Evolutionary conservation across 2,888 invertebrate genomes (phyloP).

Genomic region (Spilarctia lutea): DNA sequence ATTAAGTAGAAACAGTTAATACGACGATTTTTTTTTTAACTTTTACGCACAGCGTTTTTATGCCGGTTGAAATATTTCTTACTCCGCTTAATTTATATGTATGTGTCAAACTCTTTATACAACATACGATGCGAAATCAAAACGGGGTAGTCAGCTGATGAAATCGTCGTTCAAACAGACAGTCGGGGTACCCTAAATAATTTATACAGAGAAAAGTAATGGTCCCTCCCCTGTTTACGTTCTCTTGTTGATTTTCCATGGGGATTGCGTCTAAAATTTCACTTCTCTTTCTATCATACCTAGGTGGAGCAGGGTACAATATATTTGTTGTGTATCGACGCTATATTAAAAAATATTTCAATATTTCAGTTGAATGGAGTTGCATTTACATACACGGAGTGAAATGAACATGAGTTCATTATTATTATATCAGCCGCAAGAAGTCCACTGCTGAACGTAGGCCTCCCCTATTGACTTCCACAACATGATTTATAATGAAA

Average conservation of each 20-base stretch:
- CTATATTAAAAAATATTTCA: slow-evolving; percentile 69
- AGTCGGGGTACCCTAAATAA: slow-evolving; percentile 71
- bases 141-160: slow-evolving; percentile 65
- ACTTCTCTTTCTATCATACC: slow-evolving; percentile 53
- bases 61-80: slow-evolving; percentile 23
- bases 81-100: slow-evolving; percentile 32
- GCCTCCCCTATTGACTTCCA: no score
- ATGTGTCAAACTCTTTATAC: slow-evolving; percentile 29
- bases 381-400: slow-evolving; percentile 46
- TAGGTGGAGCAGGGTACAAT: slow-evolving; percentile 48
- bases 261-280: slow-evolving; percentile 62
- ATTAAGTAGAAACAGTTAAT: no score
- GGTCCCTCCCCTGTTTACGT: slow-evolving; percentile 66
- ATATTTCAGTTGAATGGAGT: slow-evolving; percentile 46
- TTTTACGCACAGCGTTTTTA: no score
- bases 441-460: no score
- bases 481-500: no score
- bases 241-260: slow-evolving; percentile 73
- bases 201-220: slow-evolving; percentile 73
- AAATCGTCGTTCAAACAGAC: slow-evolving; percentile 72
- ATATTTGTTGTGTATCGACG: slow-evolving; percentile 56
- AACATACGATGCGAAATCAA: slow-evolving; percentile 54
- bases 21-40: no score
- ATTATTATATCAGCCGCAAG: no score
- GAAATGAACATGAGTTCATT: slow-evolving; percentile 48